Evolutionary conservation across 2,113 vertebrate genomes (phyloP), one percentile per base, ranked within the genome.

Genomic region (Oreochromis aureus): DNA sequence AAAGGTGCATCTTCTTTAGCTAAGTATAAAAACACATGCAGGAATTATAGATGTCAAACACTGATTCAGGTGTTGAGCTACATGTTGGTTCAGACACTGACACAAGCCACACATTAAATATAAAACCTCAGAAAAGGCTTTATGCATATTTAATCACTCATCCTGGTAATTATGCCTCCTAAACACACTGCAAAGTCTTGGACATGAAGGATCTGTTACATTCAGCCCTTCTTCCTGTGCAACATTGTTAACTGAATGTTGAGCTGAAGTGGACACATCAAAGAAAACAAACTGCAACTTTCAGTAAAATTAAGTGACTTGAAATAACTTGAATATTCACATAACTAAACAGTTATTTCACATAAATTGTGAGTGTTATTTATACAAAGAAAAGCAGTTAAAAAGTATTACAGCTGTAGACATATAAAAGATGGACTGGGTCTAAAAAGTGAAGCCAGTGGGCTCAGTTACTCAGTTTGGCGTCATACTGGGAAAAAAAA

Each of bases 401-500:
- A 12, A 55, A 55, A 30, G 44, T 19, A 51, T 30, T 51, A 76
- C 15, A 48, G 16, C 10, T 30, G 44, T 48, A 19, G 41, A 76
- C 22, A 30, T 46, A 46, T 30, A 76, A 30, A 30, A 48, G 44
- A 30, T 2, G 0, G 4, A 46, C 10, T 19, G 24, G 44, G 44
- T 76, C 41, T 73, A 46, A 30, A 73, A 48, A 18, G 15, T 46
- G 22, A 46, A 76, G 69, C 24, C 41, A 46, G 9, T 54, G 51
- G 18, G 19, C 2, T n/a, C 51, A 46, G 44, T 46, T 12, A 46
- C 11, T 12, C 11, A 12, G 10, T 46, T 13, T 44, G 11, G 41
- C 10, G 10, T 44, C 41, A 44, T 5, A 44, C 5, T 44, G 44
- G 6, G 6, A 6, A 46, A 46, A 24, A 24, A 24, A 44, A 44